Base-by-base conservation (phyloP, 2,113 vertebrate species). In the Ancistrus triradiatus region DNA sequence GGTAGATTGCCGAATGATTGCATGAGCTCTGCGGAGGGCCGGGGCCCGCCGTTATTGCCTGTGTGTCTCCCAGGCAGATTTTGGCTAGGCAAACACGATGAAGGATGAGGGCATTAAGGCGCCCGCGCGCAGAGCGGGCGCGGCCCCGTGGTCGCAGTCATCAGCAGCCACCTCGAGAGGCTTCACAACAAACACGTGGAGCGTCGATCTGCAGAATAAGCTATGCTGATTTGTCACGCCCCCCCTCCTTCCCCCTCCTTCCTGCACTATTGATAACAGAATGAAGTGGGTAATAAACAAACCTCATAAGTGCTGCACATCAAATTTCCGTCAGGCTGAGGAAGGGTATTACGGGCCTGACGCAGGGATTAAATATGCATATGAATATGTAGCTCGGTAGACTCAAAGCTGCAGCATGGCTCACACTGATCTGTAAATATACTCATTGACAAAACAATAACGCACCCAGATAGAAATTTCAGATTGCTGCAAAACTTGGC, bases 151-250 rank as follows among this genome's bases (percentile, higher is more conserved):
- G 70, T 59, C 66, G 38, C 46, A 55, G 47, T 66, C 68, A 72
- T 73, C 57, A 68, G 53, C 75, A 62, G 79, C 84, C 80, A 88
- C 90, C 89, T 82, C 1, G 65, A 72, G 72, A 85, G 81, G 82
- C 68, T 90, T 25, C 50, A 37, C 31, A 48, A 63, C 52, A 47
- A 14, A 44, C 25, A 63, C 28, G 11, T 87, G 89, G 84, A 90
- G 87, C 86, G 86, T 88, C 86, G 86, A 86, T 18, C 33, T 25
- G 18, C 47, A 84, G 87, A 87, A 91, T 89, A 90, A 91, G 75
- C 62, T 59, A 52, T 84, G 75, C 75, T 82, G 87, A 89, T 92
- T 90, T 87, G 73, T 78, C 81, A 56, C 49, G 35, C 81, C 83
- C 83, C 84, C 81, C 87, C 55, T 35, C 46, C 38, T 53, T 80